Evolutionary conservation across 2,888 invertebrate species (phyloP).

Genomic region (Polydrusus tereticollis): DNA sequence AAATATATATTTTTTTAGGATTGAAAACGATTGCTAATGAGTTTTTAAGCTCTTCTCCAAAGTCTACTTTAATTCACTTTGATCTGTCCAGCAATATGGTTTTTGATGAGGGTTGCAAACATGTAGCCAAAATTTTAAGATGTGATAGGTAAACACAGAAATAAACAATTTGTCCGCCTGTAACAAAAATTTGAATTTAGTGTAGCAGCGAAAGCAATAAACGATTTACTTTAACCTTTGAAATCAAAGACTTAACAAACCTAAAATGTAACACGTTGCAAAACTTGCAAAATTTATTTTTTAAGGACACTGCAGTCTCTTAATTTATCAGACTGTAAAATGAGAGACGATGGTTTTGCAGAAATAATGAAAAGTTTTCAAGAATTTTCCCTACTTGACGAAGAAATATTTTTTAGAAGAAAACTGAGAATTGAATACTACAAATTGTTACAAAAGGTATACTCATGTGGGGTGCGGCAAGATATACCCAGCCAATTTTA

Average conservation of each 20-base stretch:
- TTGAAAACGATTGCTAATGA: conserved; percentile 12
- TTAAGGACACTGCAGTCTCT: conserved; percentile 55
- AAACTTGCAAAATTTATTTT: not conserved
- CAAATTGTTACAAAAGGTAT: conserved; percentile 17
- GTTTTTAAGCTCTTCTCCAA: not conserved
- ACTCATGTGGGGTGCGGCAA: too few relatives aligned
- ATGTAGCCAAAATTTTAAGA: conserved; percentile 61
- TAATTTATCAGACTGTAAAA: conserved; percentile 61
- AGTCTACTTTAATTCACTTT: conserved; percentile 57
- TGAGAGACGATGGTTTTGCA: conserved; percentile 56
- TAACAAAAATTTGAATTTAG: too few relatives aligned
- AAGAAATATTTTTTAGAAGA: conserved; percentile 60
- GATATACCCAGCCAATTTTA: too few relatives aligned
- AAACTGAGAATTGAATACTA: conserved; percentile 43
- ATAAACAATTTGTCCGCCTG: too few relatives aligned
- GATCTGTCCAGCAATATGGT: conserved; percentile 64
- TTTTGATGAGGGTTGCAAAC: conserved; percentile 59
- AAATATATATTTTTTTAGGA: conserved; percentile 16
- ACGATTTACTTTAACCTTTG: too few relatives aligned
- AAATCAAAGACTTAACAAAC: too few relatives aligned
- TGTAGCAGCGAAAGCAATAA: too few relatives aligned
- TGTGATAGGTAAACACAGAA: conserved; percentile 49
- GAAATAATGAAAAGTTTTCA: conserved; percentile 53
- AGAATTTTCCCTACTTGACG: conserved; percentile 59
- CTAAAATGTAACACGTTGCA: not conserved